Evolutionary conservation across 2,113 vertebrate genomes (phyloP).

Genomic region (Scolopax mira): DNA sequence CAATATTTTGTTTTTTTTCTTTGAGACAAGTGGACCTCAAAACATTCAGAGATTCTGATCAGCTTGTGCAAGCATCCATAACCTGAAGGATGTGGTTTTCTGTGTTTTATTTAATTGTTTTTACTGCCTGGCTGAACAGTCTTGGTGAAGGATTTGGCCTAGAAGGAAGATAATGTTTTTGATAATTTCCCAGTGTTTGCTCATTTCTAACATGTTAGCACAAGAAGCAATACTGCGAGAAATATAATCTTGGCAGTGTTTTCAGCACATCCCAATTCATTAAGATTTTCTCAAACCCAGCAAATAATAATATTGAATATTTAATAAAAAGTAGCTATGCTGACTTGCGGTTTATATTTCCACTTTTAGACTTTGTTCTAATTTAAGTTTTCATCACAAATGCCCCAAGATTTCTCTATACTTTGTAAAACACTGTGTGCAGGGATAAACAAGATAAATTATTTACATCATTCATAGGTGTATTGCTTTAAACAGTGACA

Average conservation of each 20-base stretch:
- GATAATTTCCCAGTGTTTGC: constrained; percentile 4
- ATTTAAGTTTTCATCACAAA: not conserved
- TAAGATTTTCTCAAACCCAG: not conserved
- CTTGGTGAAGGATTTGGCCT: constrained; percentile 6
- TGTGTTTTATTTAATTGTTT: not conserved
- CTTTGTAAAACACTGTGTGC: not conserved
- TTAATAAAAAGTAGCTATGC: not conserved
- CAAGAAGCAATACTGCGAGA: constrained; percentile 12
- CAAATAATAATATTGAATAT: not conserved
- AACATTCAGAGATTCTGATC: not conserved
- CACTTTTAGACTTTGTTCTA: not conserved
- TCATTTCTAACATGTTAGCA: not conserved
- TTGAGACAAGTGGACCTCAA: not conserved
- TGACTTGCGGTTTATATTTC: not conserved
- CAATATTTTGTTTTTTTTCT: not conserved
- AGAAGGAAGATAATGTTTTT: not conserved
- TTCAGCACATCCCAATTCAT: not conserved
- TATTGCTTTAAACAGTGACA: not conserved
- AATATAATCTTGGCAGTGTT: not conserved
- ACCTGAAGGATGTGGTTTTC: constrained; percentile 9
- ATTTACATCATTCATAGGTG: not conserved
- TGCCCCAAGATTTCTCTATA: not conserved
- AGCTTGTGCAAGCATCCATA: not conserved
- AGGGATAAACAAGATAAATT: not conserved
- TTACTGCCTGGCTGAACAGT: not conserved